A percentile compares a stretch with the other conserved stretches of the same genome.
Evolutionary conservation across 2,797 vertebrate genomes (phyloP).

Genomic region (Limosa lapponica): DNA sequence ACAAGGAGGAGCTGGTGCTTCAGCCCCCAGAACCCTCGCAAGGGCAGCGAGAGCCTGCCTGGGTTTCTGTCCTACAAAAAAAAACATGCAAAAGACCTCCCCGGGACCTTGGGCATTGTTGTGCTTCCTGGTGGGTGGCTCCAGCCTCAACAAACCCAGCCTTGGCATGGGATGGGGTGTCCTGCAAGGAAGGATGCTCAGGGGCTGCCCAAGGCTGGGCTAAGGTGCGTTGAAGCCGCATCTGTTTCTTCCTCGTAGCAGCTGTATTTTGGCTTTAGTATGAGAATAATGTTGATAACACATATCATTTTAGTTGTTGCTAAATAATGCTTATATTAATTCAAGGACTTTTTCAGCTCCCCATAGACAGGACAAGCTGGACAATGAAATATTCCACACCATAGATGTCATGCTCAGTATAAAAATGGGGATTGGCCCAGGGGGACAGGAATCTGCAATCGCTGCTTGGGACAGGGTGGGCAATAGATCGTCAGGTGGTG

Average conservation of each 20-base stretch:
- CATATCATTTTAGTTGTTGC: not conserved
- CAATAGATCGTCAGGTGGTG: not conserved
- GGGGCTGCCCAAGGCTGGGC: not conserved
- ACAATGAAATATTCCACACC: not conserved
- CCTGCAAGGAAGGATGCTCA: rapidly evolving
- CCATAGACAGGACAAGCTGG: not conserved
- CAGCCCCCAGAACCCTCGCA: rapidly evolving
- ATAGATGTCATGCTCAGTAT: not conserved
- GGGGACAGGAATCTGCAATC: not conserved
- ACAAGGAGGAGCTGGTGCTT: not conserved
- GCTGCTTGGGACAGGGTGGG: not conserved
- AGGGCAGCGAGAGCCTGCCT: not conserved
- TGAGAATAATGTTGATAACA: not conserved
- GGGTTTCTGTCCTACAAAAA: not conserved
- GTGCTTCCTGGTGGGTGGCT: rapidly evolving
- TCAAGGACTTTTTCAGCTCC: not conserved
- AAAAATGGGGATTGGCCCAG: not conserved
- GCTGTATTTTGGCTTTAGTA: not conserved
- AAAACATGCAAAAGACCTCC: rapidly evolving
- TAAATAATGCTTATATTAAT: not conserved
- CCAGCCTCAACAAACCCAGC: not conserved
- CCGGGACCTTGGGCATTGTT: rapidly evolving
- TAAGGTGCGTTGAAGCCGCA: not conserved
- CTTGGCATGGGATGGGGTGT: rapidly evolving
- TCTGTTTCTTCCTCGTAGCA: not conserved